Percentiles rank a stretch among this genome's conserved stretches.
These are phyloP conservation scores for Eupithecia tripunctaria DNA, from an alignment of 2,888 invertebrate genomes.

Conservation along the genomic window DNA sequence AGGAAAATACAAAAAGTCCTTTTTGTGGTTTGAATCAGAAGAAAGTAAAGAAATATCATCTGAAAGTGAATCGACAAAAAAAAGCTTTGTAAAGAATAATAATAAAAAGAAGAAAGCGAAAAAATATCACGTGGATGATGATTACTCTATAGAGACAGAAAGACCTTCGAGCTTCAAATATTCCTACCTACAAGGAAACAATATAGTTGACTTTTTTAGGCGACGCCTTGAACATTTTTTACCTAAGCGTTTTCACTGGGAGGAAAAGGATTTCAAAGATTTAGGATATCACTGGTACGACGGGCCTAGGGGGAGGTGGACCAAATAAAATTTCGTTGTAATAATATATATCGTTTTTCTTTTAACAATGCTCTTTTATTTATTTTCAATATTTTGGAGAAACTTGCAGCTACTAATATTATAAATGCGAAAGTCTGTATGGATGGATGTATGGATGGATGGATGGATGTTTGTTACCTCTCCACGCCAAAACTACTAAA, in stretches of 20 bases:
- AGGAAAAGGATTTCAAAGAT: constrained; percentile 51
- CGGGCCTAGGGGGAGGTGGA: constrained; percentile 58
- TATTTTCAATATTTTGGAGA: no score
- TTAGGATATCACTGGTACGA: constrained; percentile 66
- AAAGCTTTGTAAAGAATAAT: background rate
- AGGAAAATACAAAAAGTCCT: background rate
- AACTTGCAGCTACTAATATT: no score
- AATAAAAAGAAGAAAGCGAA: background rate
- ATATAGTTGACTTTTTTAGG: constrained; percentile 41
- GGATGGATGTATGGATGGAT: no score
- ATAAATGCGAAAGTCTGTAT: no score
- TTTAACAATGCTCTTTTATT: background rate
- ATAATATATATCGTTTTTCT: background rate
- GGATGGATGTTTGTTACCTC: no score
- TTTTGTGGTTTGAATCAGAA: background rate
- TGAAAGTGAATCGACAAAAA: background rate
- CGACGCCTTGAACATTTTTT: constrained; percentile 53
- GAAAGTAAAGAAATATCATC: background rate
- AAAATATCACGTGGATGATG: background rate
- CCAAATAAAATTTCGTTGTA: constrained; percentile 26
- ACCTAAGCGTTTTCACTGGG: constrained; percentile 67
- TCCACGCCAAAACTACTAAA: no score
- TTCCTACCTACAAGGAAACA: constrained; percentile 37
- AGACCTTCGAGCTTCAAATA: constrained; percentile 27
- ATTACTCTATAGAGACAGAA: background rate